A percentile compares a stretch with the other conserved stretches of the same genome.
These are phyloP conservation scores for Drosophila sechellia DNA, from an alignment of 1,140 invertebrate genomes.

Conservation along the genomic window DNA sequence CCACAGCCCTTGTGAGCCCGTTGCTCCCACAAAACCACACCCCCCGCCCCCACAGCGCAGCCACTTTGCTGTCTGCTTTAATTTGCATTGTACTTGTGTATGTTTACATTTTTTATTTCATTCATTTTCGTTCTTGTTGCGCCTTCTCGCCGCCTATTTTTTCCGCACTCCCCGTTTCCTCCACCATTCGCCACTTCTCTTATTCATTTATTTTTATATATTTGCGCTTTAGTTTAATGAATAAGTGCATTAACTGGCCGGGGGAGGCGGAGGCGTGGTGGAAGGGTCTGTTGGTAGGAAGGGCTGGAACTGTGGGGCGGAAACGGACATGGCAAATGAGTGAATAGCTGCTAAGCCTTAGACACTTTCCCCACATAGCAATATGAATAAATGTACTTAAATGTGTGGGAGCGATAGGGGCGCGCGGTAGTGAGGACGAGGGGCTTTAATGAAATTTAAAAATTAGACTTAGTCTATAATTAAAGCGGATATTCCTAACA, in stretches of 20 bases:
- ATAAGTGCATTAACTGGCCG: slow-evolving; percentile 79
- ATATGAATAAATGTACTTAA: slow-evolving; percentile 53
- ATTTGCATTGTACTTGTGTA: slow-evolving; percentile 82
- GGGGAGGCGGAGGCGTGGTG: background rate
- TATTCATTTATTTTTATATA: slow-evolving; percentile 34
- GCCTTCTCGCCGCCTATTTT: slow-evolving; percentile 35
- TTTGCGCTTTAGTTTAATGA: slow-evolving; percentile 68
- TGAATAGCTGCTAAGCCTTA: slow-evolving; percentile 66
- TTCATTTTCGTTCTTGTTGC: slow-evolving; percentile 80
- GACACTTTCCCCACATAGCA: slow-evolving; percentile 23
- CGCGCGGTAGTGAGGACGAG: no score
- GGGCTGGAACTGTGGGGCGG: slow-evolving; percentile 1
- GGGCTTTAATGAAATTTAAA: no score
- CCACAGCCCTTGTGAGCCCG: background rate
- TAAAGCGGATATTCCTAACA: no score
- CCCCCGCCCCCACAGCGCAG: slow-evolving; percentile 38
- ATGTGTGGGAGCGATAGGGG: background rate
- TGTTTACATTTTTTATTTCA: slow-evolving; percentile 83
- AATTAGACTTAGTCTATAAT: background rate
- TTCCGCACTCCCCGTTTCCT: background rate
- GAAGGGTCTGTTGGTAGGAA: no score
- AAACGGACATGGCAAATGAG: slow-evolving; percentile 65
- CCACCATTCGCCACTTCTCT: background rate
- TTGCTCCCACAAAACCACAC: slow-evolving; percentile 3
- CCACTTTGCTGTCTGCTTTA: slow-evolving; percentile 82